phyloP scores from a whole-genome alignment of 2,797 vertebrate genomes.

The Macropodus opercularis region DNA sequence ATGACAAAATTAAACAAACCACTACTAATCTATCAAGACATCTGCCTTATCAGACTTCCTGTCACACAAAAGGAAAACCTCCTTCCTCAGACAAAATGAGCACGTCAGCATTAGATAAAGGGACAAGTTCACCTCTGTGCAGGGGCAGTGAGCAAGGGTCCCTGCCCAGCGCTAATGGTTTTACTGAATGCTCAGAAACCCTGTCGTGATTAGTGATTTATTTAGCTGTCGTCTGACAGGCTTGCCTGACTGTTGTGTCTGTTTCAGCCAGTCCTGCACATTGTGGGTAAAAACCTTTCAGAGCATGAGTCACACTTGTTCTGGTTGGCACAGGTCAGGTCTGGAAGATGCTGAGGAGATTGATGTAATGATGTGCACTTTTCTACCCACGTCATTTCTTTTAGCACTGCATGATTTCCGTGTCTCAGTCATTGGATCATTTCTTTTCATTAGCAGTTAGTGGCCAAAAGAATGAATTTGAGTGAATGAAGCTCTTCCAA shows the following conservation, averaged over 20 bases:
- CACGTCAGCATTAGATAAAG: constrained; percentile 46
- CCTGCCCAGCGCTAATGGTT: neutral
- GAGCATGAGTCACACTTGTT: constrained; percentile 33
- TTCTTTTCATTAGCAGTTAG: constrained; percentile 1
- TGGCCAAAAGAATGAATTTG: neutral
- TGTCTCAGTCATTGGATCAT: neutral
- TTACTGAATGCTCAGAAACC: too few relatives aligned
- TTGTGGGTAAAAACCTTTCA: constrained; percentile 23
- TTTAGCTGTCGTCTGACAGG: constrained; percentile 15
- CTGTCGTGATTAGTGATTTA: neutral
- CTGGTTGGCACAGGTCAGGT: constrained; percentile 8
- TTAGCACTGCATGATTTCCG: neutral
- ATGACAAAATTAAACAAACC: constrained; percentile 45
- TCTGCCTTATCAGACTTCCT: constrained; percentile 53
- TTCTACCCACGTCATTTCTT: constrained; percentile 13
- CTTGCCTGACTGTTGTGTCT: constrained; percentile 51
- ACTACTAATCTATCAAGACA: constrained; percentile 60
- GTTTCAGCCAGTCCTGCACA: constrained; percentile 18
- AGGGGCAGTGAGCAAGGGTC: constrained; percentile 10
- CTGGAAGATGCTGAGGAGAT: constrained; percentile 11
- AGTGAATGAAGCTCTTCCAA: neutral
- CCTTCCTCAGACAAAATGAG: constrained; percentile 49
- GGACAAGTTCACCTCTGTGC: constrained; percentile 27
- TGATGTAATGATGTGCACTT: constrained; percentile 21
- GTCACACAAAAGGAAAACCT: constrained; percentile 55